phyloP scores from a whole-genome alignment of 2,797 vertebrate genomes.

The Gastrophryne carolinensis region DNA sequence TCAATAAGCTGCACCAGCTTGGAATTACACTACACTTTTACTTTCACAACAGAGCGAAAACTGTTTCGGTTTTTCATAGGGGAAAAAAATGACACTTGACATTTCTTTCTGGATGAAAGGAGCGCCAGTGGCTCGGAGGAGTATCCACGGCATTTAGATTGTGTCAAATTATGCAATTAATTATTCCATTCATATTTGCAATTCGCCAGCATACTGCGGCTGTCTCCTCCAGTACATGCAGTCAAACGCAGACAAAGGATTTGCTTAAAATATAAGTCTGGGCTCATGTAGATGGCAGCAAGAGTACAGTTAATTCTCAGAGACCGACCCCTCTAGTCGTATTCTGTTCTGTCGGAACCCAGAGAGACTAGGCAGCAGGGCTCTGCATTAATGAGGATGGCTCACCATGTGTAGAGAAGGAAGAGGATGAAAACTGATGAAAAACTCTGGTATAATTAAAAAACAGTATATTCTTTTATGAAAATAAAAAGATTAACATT shows the following conservation, averaged over 20 bases:
- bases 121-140: not conserved
- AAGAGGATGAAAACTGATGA: not conserved
- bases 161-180: conserved; percentile 54
- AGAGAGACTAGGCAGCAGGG: conserved; percentile 48
- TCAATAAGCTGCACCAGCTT: not conserved
- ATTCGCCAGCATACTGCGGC: not conserved
- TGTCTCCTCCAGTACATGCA: not conserved
- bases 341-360: conserved; percentile 47
- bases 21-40: not conserved
- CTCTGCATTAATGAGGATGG: conserved; percentile 64
- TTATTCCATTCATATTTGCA: conserved; percentile 52
- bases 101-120: conserved; percentile 17
- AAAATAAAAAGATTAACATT: too few species aligned
- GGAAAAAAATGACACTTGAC: conserved; percentile 26
- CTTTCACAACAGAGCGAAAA: not conserved
- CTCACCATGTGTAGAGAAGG: conserved; percentile 19
- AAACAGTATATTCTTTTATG: too few species aligned
- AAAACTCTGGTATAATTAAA: too few species aligned
- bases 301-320: conserved; percentile 49
- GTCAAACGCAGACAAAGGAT: conserved; percentile 10
- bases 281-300: conserved; percentile 54
- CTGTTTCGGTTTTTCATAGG: not conserved
- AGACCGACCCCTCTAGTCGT: conserved; percentile 4
- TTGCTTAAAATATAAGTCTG: not conserved
- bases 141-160: conserved; percentile 37